phyloP scores from a whole-genome alignment of 2,113 vertebrate genomes.

The Panthera uncia region DNA sequence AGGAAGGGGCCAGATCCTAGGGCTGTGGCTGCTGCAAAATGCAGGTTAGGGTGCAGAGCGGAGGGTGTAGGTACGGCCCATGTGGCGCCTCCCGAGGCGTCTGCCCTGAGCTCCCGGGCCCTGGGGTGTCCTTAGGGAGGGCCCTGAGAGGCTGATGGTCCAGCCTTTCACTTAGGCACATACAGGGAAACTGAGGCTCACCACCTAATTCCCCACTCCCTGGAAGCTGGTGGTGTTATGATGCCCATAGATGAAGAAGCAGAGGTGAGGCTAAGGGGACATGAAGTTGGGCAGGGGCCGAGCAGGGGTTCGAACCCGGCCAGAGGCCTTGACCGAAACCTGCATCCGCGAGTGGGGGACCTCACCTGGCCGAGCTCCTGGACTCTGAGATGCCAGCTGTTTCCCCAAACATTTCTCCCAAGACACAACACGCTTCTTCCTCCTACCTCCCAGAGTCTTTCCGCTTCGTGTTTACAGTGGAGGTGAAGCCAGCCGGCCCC shows the following conservation, averaged over 20 bases:
- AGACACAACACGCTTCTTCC: not conserved
- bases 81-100: fast-evolving
- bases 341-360: not conserved
- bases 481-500: not conserved
- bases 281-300: not conserved
- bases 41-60: not conserved
- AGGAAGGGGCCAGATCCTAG: slow-evolving; percentile 10
- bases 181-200: not conserved
- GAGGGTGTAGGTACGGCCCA: not conserved
- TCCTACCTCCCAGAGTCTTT: not conserved
- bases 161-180: not conserved
- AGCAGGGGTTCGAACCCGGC: not conserved
- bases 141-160: not conserved
- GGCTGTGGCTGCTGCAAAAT: not conserved
- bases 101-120: not conserved
- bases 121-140: not conserved
- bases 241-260: not conserved
- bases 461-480: not conserved
- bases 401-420: not conserved
- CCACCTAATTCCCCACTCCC: fast-evolving
- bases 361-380: not conserved
- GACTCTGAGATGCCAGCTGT: not conserved
- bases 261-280: not conserved
- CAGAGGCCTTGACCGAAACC: fast-evolving
- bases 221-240: not conserved